phyloP scores from a whole-genome alignment of 2,888 invertebrate genomes.

The Sympetrum striolatum region DNA sequence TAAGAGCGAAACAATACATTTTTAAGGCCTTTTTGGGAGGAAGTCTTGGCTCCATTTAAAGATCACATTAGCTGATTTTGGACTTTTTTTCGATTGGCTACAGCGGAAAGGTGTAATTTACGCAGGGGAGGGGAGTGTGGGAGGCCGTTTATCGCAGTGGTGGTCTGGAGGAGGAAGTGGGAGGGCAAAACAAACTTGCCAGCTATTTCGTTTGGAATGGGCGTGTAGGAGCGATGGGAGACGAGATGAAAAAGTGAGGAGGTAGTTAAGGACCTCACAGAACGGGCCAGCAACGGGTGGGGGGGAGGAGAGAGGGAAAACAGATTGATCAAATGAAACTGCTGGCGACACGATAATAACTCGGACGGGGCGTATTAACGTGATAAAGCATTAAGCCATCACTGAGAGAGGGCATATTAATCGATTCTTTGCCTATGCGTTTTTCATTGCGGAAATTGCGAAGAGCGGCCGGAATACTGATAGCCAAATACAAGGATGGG shows the following conservation, averaged over 20 bases:
- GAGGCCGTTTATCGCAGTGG: constrained; percentile 20
- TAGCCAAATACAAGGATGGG: neutral
- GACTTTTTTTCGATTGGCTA: no score
- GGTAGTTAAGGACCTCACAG: constrained; percentile 30
- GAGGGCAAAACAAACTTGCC: constrained; percentile 40
- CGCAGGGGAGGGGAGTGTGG: neutral
- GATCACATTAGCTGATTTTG: no score
- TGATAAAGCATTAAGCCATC: neutral
- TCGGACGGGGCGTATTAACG: neutral
- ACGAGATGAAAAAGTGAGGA: neutral
- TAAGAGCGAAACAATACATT: no score
- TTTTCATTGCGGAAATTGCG: neutral
- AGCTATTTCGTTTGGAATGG: constrained; percentile 40
- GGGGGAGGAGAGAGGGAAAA: neutral
- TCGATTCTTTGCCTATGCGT: no score
- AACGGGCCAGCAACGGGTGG: neutral
- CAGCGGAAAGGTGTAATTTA: no score
- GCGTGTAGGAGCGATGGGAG: neutral
- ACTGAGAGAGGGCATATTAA: neutral
- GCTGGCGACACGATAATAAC: neutral
- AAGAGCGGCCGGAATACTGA: neutral
- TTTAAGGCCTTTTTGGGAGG: no score
- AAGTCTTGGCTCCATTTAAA: no score
- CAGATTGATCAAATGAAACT: constrained; percentile 17
- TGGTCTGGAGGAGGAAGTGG: constrained; percentile 35